These are phyloP conservation scores for Agelaius tricolor DNA, from an alignment of 2,113 vertebrate species.

Conservation along the genomic window DNA sequence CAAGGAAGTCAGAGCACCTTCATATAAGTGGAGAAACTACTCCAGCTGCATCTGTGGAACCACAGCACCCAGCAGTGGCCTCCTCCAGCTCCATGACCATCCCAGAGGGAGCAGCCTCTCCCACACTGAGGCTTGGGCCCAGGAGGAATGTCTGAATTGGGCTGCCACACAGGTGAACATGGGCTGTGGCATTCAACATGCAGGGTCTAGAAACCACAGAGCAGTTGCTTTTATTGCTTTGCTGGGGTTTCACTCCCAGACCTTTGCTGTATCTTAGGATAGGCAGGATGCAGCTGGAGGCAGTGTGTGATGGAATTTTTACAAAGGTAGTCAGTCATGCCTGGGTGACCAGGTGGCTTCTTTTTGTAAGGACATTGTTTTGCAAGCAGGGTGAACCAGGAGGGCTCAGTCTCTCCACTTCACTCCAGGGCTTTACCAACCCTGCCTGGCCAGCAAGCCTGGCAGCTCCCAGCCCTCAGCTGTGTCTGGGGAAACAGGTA, in stretches of 20 bases:
- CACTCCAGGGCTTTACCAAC: neutral
- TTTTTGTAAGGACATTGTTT: fast-evolving
- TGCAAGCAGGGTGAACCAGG: neutral
- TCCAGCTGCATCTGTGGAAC: neutral
- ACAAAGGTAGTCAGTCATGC: neutral
- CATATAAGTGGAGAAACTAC: neutral
- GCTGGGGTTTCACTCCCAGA: neutral
- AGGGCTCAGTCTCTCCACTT: neutral
- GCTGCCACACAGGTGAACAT: neutral
- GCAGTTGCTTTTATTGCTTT: neutral
- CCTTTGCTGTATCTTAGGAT: neutral
- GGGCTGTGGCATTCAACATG: neutral
- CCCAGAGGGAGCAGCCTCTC: neutral
- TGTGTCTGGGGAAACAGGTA: neutral
- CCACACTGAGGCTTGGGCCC: neutral
- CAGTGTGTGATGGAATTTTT: neutral
- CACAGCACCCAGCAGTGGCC: neutral
- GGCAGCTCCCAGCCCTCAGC: neutral
- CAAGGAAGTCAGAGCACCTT: neutral
- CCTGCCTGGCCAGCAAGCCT: neutral
- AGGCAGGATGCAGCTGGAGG: neutral
- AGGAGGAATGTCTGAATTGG: neutral
- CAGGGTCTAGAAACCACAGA: neutral
- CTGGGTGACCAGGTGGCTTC: neutral
- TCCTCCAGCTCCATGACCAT: neutral